Base-by-base conservation (phyloP, 1,140 invertebrate genomes). In the Carposina sasakii region DNA sequence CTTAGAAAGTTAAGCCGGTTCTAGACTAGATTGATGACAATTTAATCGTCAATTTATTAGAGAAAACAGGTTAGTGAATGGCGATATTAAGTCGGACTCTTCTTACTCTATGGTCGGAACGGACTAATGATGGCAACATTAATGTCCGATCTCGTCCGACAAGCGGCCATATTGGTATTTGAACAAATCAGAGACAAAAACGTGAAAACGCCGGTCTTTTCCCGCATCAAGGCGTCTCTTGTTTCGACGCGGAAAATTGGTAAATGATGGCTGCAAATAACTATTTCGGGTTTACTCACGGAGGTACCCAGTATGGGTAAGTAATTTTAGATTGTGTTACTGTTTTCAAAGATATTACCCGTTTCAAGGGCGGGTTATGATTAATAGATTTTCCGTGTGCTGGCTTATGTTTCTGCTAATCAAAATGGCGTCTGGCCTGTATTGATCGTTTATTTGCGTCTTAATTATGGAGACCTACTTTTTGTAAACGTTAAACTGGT, bases 221-320 rank as follows among this genome's bases (percentile, higher is more conserved):
- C 78, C 67, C 69, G 67, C 67, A 57, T 52, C 64, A 67, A 77
- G 67, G 76, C 71, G 73, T 68, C 70, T 73, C 62, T 75, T 70
- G 65, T 78, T 76, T 74, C 63, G 61, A 69, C 59, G 72, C 57
- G 66, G 67, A 76, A 69, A 74, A 78, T 76, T 78, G 64, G 78
- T 82, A 72, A 82, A 79, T 81, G 71, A 96, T 95, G 94, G 93
- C 94, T 81, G 91, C 93, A 83, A 95, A 96, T 88, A 96, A 96
- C 90, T 96, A 95, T 88, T 94, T 94, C 85, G 94, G 94, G 68
- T 96, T 95, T 90, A 93, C 93, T 73, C 94, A 95, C 81, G 92
- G 93, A 66, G 93, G 93, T 81, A 94, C 94, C 68, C 94, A 96
- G 89, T 95, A 96, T 86, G 92, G 92, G 91, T 93, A 88, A 87